Evolutionary conservation across 2,888 invertebrate species (phyloP), one percentile per base, ranked within the genome.

Genomic region (Temnothorax rugatulus): DNA sequence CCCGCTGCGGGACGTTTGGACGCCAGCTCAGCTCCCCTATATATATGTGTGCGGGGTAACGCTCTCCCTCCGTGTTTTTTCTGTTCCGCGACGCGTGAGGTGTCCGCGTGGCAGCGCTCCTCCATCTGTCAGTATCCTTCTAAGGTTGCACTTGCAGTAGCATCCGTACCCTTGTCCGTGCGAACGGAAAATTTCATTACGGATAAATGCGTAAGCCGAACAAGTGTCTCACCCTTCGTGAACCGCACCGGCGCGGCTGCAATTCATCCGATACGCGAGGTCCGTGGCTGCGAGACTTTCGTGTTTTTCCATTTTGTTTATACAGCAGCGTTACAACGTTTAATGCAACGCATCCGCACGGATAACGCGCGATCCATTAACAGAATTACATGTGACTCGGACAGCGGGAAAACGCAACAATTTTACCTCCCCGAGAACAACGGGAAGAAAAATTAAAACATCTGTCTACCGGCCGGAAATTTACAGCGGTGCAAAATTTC

Each of bases 171-270:
- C 79, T 18, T 52, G 18, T 15, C 25, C 76, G 25, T 13, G 21
- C 79, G 18, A 54, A 74, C 84, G 76, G 63, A 59, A 86, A 89
- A 89, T 89, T 89, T 89, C 84, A 84, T 89, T 86, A 87, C 50
- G 69, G 54, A 34, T 75, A 47, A 86, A 84, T 57, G 83, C 83
- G 64, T 82, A 86, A 87, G 82, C 83, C 81, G 86, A 75, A 75
- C 79, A 82, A 88, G 86, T 85, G 86, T 89, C 85, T 52, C 52
- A 21, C 61, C 75, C 63, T 52, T 52, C 61, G 54, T 15, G 29
- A 57, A 5, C 34, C 34, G 21, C 21, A 21, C 21, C 71, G 29
- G 29, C 4, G 69, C 57, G 69, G 15, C 69, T 69, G 69, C 77
- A 41, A 29, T 54, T 52, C 77, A 44, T 21, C 54, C 73, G 59